Percentiles rank a stretch among this genome's conserved stretches.
These are phyloP conservation scores for Platerodrilus igneus DNA, from an alignment of 2,888 invertebrate genomes.

Conservation along the genomic window DNA sequence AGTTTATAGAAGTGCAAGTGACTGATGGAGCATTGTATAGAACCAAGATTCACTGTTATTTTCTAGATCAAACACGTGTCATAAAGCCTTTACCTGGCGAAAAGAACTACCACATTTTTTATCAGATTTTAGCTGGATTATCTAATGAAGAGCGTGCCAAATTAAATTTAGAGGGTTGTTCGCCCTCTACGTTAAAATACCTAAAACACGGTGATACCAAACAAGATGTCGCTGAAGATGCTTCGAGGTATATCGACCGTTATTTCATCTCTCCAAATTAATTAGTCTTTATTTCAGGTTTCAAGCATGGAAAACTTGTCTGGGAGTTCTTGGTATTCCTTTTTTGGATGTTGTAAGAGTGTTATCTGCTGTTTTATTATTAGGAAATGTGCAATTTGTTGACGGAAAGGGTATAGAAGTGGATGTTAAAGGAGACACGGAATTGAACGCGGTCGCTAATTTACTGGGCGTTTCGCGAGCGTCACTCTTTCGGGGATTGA, in stretches of 20 bases:
- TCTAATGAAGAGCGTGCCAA: conserved; percentile 80
- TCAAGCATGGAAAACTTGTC: conserved; percentile 87
- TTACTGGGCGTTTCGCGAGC: conserved; percentile 73
- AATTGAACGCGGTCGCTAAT: conserved; percentile 81
- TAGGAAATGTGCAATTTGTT: conserved; percentile 88
- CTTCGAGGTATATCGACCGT: conserved; percentile 49
- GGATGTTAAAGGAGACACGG: conserved; percentile 75
- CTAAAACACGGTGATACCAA: conserved; percentile 68
- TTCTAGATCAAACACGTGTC: conserved; percentile 89
- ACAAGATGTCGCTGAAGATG: conserved; percentile 70
- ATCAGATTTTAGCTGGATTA: conserved; percentile 89
- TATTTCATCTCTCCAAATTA: background rate
- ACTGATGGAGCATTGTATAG: conserved; percentile 91
- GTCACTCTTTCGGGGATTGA: conserved; percentile 74
- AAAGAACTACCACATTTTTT: conserved; percentile 95
- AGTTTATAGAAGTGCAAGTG: conserved; percentile 94
- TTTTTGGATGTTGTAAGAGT: conserved; percentile 91
- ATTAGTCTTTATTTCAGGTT: conserved; percentile 53
- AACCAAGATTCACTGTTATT: conserved; percentile 94
- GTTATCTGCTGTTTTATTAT: conserved; percentile 80
- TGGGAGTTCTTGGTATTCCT: conserved; percentile 88
- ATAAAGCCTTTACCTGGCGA: conserved; percentile 80
- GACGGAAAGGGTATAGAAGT: conserved; percentile 74
- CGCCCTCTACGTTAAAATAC: conserved; percentile 76
- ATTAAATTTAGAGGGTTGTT: conserved; percentile 82